A percentile compares a stretch with the other conserved stretches of the same genome.
phyloP scores from a whole-genome alignment of 2,113 vertebrate genomes.

The Eptesicus fuscus region DNA sequence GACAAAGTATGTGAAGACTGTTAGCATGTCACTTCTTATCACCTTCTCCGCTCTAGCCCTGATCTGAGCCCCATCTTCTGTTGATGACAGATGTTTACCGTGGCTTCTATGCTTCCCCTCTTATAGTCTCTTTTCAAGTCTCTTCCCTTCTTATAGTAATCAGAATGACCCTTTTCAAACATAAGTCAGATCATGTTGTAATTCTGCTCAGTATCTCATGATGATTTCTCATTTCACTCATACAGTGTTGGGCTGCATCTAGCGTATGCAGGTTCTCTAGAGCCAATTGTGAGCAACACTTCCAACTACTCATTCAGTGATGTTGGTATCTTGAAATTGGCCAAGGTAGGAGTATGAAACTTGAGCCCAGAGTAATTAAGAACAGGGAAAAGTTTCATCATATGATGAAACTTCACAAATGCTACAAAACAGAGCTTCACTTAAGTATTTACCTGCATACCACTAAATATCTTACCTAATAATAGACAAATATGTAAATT shows the following conservation, averaged over 20 bases:
- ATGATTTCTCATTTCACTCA: not conserved
- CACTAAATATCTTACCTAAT: too few relatives aligned
- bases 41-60: not conserved
- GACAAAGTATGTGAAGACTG: not conserved
- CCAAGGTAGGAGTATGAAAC: not conserved
- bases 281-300: not conserved
- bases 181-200: not conserved
- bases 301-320: not conserved
- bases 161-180: slow-evolving; percentile 12
- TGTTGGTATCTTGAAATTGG: not conserved
- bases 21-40: not conserved
- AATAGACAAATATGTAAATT: too few relatives aligned
- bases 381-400: too few relatives aligned
- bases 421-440: not conserved
- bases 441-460: not conserved
- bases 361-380: too few relatives aligned
- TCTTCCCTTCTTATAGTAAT: not conserved
- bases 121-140: not conserved
- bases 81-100: not conserved
- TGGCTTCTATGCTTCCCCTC: not conserved
- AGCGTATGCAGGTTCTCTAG: not conserved
- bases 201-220: not conserved
- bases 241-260: not conserved
- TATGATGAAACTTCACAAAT: not conserved
- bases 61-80: not conserved